A percentile compares a stretch with the other conserved stretches of the same genome.
These are phyloP conservation scores for Lamellibrachia satsuma DNA, from an alignment of 2,888 invertebrate genomes.

Conservation along the genomic window DNA sequence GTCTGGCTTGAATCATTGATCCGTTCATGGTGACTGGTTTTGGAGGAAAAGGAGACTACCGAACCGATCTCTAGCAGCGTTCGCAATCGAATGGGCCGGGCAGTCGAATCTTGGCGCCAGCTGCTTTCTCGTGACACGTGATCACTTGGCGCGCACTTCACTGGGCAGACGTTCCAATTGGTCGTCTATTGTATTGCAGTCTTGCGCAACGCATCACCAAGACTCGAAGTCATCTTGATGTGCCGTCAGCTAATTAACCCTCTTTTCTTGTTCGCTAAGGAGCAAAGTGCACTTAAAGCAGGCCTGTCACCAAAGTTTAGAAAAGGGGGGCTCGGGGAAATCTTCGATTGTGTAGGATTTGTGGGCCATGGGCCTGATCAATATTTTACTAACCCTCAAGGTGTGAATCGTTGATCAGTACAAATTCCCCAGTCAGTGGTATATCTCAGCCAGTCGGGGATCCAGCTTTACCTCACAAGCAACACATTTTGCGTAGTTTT, in stretches of 20 bases:
- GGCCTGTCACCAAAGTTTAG: too few species aligned
- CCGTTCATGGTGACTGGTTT: background rate
- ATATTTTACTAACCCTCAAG: too few species aligned
- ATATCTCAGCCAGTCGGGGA: too few species aligned
- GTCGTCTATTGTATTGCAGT: background rate
- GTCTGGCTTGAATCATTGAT: background rate
- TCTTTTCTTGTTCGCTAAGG: too few species aligned
- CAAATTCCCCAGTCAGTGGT: too few species aligned
- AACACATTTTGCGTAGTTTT: too few species aligned
- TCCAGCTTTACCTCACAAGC: too few species aligned
- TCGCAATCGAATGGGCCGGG: background rate
- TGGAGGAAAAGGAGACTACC: background rate
- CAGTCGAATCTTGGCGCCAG: background rate
- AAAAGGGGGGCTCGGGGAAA: too few species aligned
- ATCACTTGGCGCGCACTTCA: background rate
- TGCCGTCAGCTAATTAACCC: background rate
- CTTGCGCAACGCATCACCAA: background rate
- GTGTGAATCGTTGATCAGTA: too few species aligned
- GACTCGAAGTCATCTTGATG: background rate
- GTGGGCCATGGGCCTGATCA: too few species aligned
- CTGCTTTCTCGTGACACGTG: background rate
- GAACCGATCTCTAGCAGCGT: background rate
- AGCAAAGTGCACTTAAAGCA: too few species aligned
- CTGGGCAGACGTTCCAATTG: background rate
- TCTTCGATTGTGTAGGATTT: too few species aligned